Percentiles rank a stretch among this genome's conserved stretches.
These are phyloP conservation scores for Dromaius novaehollandiae DNA, from an alignment of 2,113 vertebrate genomes.

Conservation along the genomic window DNA sequence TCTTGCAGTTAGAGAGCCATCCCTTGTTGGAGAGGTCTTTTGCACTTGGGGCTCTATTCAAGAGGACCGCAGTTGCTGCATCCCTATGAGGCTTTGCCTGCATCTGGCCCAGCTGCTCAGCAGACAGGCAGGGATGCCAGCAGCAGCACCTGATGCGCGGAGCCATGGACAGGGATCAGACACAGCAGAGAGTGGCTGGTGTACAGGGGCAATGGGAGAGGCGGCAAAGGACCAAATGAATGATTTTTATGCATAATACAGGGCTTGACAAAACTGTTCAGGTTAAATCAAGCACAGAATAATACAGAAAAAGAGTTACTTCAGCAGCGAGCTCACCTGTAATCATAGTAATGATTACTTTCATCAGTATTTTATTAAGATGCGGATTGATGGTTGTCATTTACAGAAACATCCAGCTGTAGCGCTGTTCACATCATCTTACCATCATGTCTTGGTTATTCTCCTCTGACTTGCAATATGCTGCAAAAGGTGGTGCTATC, in stretches of 20 bases:
- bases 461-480: background rate
- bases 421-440: background rate
- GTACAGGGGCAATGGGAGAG: background rate
- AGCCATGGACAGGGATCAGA: fast-evolving
- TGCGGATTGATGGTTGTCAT: background rate
- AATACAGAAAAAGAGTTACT: background rate
- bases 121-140: background rate
- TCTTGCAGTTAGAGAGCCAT: background rate
- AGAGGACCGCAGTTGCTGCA: background rate
- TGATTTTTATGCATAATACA: background rate
- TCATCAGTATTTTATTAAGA: background rate
- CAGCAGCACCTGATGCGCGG: background rate
- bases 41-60: background rate
- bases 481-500: background rate
- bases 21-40: background rate
- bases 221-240: background rate
- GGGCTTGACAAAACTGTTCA: background rate
- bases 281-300: background rate
- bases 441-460: background rate
- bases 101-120: background rate
- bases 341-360: background rate
- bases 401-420: background rate
- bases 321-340: background rate
- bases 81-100: background rate
- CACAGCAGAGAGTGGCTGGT: background rate